A percentile compares a stretch with the other conserved stretches of the same genome.
phyloP scores from a whole-genome alignment of 2,888 invertebrate species.

The Cantharis rustica region DNA sequence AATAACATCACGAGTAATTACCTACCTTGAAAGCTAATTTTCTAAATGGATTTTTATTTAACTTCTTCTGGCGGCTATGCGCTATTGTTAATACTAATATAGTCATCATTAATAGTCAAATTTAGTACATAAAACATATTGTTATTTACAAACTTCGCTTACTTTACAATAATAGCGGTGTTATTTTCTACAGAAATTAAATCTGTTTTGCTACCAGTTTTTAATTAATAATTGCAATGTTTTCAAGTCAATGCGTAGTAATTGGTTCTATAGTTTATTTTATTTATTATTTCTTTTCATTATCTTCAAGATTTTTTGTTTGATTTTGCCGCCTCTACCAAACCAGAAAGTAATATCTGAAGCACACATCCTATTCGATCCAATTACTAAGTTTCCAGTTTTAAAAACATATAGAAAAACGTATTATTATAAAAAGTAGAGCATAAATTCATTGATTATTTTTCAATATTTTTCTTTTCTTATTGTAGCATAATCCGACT shows the following conservation, averaged over 20 bases:
- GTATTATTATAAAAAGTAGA: too few species aligned
- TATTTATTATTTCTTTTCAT: too few species aligned
- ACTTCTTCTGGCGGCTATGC: not conserved
- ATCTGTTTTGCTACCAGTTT: not conserved
- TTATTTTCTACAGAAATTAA: not conserved
- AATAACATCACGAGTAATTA: conserved; percentile 2
- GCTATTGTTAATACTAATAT: not conserved
- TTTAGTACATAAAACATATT: not conserved
- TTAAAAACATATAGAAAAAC: too few species aligned
- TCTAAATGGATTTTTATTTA: not conserved
- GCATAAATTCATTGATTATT: too few species aligned
- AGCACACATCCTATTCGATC: too few species aligned
- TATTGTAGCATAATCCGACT: too few species aligned
- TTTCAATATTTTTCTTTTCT: too few species aligned
- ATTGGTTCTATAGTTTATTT: not conserved
- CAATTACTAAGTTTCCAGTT: too few species aligned
- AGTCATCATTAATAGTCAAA: not conserved
- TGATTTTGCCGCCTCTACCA: too few species aligned
- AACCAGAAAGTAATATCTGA: too few species aligned
- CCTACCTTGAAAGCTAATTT: not conserved
- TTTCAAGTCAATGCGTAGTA: not conserved
- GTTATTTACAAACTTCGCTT: not conserved
- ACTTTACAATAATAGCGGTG: not conserved
- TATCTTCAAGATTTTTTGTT: too few species aligned
- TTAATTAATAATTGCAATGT: not conserved